Evolutionary conservation across 1,140 invertebrate species (phyloP).

Genomic region (Probaryconus sp.): DNA sequence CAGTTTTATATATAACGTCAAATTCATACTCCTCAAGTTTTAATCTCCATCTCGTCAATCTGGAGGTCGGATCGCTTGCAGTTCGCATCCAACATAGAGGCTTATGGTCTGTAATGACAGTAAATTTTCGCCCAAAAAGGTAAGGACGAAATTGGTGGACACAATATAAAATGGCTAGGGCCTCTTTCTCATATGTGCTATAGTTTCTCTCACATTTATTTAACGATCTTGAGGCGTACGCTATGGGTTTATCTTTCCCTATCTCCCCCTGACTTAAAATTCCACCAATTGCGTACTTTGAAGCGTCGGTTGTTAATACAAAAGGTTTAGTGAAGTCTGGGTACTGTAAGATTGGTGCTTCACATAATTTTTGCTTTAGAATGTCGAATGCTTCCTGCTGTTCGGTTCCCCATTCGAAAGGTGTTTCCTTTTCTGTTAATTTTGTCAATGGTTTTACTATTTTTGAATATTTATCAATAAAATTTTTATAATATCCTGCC

Average conservation of each 20-base stretch:
- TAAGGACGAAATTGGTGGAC: constrained; percentile 4
- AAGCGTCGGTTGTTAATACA: constrained; percentile 64
- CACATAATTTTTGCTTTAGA: constrained; percentile 54
- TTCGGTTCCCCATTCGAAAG: constrained; percentile 30
- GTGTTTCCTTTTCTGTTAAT: constrained; percentile 60
- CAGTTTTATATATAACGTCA: constrained; percentile 36
- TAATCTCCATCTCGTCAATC: not conserved
- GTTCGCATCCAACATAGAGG: constrained; percentile 9
- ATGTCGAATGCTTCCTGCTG: constrained; percentile 21
- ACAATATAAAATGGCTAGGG: not conserved
- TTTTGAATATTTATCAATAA: constrained; percentile 63
- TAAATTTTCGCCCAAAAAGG: constrained; percentile 23
- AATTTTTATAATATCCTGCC: no score
- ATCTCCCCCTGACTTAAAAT: constrained; percentile 60
- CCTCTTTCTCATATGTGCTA: constrained; percentile 14
- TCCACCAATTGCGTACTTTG: constrained; percentile 57
- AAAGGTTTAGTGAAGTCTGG: constrained; percentile 58
- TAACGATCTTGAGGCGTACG: constrained; percentile 53
- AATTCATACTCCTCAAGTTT: constrained; percentile 46
- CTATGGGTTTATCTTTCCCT: constrained; percentile 58
- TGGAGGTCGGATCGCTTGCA: constrained; percentile 14
- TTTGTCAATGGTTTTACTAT: constrained; percentile 63
- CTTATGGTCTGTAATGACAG: constrained; percentile 7
- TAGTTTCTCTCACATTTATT: constrained; percentile 2
- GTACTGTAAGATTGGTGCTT: constrained; percentile 38